Conservation (phyloP, 2,888 invertebrate genomes). For the Herminia tarsipennalis region DNA sequence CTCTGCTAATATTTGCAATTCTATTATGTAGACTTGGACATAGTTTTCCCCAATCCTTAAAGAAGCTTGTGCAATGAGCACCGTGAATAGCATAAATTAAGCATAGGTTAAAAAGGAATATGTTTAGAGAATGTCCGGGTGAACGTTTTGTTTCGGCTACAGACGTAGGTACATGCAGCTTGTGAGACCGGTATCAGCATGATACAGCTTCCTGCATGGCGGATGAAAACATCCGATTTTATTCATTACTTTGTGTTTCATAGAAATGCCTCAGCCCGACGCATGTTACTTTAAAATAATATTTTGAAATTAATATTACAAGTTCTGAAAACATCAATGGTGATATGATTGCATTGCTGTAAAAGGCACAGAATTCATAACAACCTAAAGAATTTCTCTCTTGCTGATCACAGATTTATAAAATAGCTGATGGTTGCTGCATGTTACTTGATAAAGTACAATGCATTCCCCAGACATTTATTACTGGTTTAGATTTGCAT, state of each 20-base stretch:
- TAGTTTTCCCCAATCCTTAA: conserved; percentile 33
- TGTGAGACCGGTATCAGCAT: conserved; percentile 77
- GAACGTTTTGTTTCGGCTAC: conserved; percentile 39
- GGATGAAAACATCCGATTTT: conserved; percentile 79
- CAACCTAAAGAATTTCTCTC: conserved; percentile 50
- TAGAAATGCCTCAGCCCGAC: conserved; percentile 83
- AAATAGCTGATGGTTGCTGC: conserved; percentile 77
- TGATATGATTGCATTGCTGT: conserved; percentile 67
- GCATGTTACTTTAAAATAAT: conserved; percentile 77
- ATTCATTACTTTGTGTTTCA: conserved; percentile 77
- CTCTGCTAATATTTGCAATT: conserved; percentile 26
- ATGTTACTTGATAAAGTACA: conserved; percentile 72
- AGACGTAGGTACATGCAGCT: conserved; percentile 66
- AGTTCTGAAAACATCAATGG: conserved; percentile 45
- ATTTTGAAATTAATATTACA: conserved; percentile 60
- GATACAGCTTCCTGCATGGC: conserved; percentile 85
- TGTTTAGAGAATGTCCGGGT: conserved; percentile 41
- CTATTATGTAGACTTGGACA: conserved; percentile 28
- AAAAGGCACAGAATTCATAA: conserved; percentile 63
- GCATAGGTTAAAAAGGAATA: conserved; percentile 29
- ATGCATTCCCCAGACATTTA: conserved; percentile 67
- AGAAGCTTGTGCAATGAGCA: conserved; percentile 42
- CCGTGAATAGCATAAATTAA: conserved; percentile 25
- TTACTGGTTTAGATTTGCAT: conserved; percentile 70
- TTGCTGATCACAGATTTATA: conserved; percentile 59